Percentiles rank a stretch among this genome's conserved stretches.
Conservation (phyloP, 2,888 invertebrate genomes). For the Trichacis sp. region DNA sequence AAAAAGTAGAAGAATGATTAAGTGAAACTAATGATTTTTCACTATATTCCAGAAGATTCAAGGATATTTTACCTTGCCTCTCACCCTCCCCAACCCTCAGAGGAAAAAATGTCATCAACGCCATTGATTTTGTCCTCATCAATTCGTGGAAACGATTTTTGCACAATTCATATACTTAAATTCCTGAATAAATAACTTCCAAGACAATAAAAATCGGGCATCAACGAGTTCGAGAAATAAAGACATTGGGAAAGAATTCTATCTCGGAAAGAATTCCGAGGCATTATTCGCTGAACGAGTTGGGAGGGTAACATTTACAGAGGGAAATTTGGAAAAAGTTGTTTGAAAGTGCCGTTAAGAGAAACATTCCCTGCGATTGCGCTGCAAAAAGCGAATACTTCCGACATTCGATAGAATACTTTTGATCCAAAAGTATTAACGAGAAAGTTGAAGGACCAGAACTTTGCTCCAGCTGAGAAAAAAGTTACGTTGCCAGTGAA, state of each 20-base stretch:
- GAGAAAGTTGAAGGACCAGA: constrained; percentile 9
- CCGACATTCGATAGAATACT: constrained; percentile 6
- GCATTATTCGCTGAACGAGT: constrained; percentile 8
- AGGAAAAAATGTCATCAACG: no score
- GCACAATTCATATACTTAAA: not conserved
- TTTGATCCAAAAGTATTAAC: constrained; percentile 12
- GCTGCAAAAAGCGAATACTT: constrained; percentile 11
- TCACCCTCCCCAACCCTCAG: no score
- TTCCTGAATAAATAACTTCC: not conserved
- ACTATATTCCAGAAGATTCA: no score
- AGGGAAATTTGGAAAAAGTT: constrained; percentile 10
- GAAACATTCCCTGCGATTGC: constrained; percentile 13
- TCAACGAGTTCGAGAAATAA: not conserved
- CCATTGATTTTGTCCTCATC: no score
- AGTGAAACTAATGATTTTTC: no score
- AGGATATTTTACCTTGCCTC: no score
- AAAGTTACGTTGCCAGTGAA: not conserved
- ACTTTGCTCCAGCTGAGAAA: constrained; percentile 2
- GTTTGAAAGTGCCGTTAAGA: constrained; percentile 13
- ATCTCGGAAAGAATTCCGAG: not conserved
- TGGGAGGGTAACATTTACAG: constrained; percentile 3
- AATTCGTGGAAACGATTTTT: not conserved
- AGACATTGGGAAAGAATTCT: constrained; percentile 9
- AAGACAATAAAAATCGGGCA: not conserved
- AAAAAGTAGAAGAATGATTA: no score